Conservation (phyloP, 2,888 invertebrate species). For the Hofmannophila pseudospretella region DNA sequence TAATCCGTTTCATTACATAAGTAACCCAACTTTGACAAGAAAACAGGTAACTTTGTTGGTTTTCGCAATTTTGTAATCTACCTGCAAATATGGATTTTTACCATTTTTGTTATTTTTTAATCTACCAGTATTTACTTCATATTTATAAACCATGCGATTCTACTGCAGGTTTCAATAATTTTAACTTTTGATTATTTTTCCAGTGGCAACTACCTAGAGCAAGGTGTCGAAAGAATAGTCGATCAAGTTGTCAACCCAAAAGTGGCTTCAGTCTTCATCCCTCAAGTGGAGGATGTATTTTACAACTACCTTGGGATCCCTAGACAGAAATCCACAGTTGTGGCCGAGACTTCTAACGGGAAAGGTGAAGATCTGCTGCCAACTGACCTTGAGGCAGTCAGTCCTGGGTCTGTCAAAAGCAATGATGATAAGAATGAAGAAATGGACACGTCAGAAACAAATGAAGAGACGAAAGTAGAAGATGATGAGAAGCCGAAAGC, state of each 20-base stretch:
- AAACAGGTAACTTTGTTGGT: no score
- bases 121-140: no score
- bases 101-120: no score
- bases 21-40: no score
- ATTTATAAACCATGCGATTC: no score
- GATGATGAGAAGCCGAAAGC: slow-evolving; percentile 43
- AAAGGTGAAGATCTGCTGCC: slow-evolving; percentile 77
- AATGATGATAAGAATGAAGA: slow-evolving; percentile 59
- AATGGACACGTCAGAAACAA: slow-evolving; percentile 38
- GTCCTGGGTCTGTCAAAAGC: slow-evolving; percentile 86
- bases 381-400: slow-evolving; percentile 88
- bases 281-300: slow-evolving; percentile 93
- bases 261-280: slow-evolving; percentile 90
- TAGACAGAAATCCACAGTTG: slow-evolving; percentile 72
- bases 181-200: no score
- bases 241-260: slow-evolving; percentile 98
- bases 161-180: no score
- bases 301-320: slow-evolving; percentile 91
- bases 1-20: no score
- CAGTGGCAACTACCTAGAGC: slow-evolving; percentile 92
- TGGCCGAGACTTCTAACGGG: slow-evolving; percentile 50
- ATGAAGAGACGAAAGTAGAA: slow-evolving; percentile 35
- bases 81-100: no score
- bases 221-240: slow-evolving; percentile 95
- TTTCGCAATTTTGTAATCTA: no score